These are phyloP conservation scores for Lasioglossum villosulum DNA, from an alignment of 2,888 invertebrate species.

Conservation along the genomic window DNA sequence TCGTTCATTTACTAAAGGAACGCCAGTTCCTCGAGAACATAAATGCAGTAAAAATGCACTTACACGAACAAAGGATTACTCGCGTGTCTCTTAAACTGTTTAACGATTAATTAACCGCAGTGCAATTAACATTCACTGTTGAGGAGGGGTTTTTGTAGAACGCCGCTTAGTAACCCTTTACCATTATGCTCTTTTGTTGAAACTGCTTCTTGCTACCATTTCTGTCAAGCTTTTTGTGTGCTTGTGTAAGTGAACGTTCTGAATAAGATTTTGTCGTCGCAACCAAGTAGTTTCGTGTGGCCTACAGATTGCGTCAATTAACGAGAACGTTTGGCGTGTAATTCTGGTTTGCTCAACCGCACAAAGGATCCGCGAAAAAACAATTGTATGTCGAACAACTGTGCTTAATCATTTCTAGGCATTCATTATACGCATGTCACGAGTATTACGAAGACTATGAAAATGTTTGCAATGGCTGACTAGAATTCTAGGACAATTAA, in stretches of 20 bases:
- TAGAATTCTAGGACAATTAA: neutral
- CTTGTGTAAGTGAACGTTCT: neutral
- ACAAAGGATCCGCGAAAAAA: neutral
- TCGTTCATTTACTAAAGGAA: neutral
- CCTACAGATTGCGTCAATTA: neutral
- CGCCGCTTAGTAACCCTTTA: conserved; percentile 17
- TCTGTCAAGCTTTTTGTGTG: neutral
- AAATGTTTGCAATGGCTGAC: neutral
- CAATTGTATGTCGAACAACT: neutral
- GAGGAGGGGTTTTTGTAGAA: conserved; percentile 27
- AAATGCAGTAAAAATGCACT: conserved; percentile 19
- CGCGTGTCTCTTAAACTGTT: conserved; percentile 37
- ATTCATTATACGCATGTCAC: neutral
- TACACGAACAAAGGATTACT: conserved; percentile 19
- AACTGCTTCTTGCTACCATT: conserved; percentile 7
- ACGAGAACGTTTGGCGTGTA: neutral
- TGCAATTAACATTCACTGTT: conserved; percentile 47
- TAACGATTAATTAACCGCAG: conserved; percentile 55
- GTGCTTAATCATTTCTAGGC: neutral
- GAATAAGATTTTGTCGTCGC: conserved; percentile 16
- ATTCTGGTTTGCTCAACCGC: neutral
- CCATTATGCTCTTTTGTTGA: conserved; percentile 8
- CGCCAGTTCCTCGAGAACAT: neutral
- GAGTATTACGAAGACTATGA: neutral
- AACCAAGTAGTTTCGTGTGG: neutral